Percentiles rank a stretch among this genome's conserved stretches.
These are phyloP conservation scores for Pristionchus mayeri DNA, from an alignment of 2,888 invertebrate genomes.

Conservation along the genomic window DNA sequence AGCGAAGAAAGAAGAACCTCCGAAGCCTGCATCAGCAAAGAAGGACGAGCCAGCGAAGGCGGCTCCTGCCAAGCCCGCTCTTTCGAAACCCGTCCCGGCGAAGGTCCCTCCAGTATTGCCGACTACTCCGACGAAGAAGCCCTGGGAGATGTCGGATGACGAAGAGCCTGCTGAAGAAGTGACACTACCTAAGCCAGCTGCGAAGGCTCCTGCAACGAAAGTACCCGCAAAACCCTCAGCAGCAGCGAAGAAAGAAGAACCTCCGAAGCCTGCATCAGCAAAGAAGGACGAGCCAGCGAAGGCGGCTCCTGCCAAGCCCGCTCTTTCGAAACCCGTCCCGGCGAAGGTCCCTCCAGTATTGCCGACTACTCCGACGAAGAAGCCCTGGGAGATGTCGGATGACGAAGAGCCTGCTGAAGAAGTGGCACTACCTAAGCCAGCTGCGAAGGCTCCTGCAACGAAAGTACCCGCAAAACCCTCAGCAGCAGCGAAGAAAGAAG, in stretches of 20 bases:
- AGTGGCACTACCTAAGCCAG: neutral
- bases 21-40: neutral
- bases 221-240: slow-evolving; percentile 22
- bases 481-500: neutral
- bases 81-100: neutral
- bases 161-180: neutral
- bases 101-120: neutral
- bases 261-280: neutral
- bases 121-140: neutral
- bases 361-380: neutral
- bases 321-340: neutral
- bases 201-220: neutral
- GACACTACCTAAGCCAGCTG: neutral
- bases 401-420: slow-evolving; percentile 25
- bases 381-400: slow-evolving; percentile 27
- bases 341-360: neutral
- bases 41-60: neutral
- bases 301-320: neutral
- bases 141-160: slow-evolving; percentile 38
- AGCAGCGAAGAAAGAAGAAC: neutral
- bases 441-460: neutral
- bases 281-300: neutral
- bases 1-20: too few species aligned
- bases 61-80: neutral
- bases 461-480: neutral